phyloP scores from a whole-genome alignment of 2,888 invertebrate genomes.

The Lathronympha strigana region DNA sequence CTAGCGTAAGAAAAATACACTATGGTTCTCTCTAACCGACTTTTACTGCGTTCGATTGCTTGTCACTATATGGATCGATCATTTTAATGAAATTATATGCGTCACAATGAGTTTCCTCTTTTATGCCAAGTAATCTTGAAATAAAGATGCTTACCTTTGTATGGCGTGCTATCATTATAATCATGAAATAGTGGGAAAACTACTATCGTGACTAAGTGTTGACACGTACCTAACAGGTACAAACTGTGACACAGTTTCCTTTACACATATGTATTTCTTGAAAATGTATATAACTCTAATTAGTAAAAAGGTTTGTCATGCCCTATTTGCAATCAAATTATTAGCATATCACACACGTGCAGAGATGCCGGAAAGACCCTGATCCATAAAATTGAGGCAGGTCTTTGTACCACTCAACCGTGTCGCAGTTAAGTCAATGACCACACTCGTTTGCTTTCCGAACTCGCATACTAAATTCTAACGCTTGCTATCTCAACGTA shows the following conservation, averaged over 20 bases:
- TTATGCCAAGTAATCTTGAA: not conserved
- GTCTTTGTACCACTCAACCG: slow-evolving; percentile 40
- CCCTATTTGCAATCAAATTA: slow-evolving; percentile 14
- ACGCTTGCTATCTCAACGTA: slow-evolving; percentile 27
- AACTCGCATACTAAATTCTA: slow-evolving; percentile 27
- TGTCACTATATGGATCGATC: no score
- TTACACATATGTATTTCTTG: no score
- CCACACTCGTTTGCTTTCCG: slow-evolving; percentile 31
- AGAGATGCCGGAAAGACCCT: slow-evolving; percentile 33
- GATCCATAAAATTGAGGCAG: slow-evolving; percentile 41
- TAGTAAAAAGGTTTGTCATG: not conserved
- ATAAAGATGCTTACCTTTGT: not conserved
- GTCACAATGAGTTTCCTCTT: not conserved
- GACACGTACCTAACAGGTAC: no score
- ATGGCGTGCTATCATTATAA: slow-evolving; percentile 1
- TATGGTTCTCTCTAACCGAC: no score
- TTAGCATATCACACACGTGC: slow-evolving; percentile 30
- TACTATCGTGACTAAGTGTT: not conserved
- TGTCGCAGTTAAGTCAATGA: slow-evolving; percentile 34
- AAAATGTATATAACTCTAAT: no score
- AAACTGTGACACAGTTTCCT: no score
- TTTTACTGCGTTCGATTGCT: no score
- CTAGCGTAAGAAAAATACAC: no score
- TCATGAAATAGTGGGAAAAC: not conserved
- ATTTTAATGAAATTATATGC: not conserved